These are phyloP conservation scores for Onychomys arenicola DNA, from an alignment of 2,797 vertebrate genomes.

Conservation along the genomic window DNA sequence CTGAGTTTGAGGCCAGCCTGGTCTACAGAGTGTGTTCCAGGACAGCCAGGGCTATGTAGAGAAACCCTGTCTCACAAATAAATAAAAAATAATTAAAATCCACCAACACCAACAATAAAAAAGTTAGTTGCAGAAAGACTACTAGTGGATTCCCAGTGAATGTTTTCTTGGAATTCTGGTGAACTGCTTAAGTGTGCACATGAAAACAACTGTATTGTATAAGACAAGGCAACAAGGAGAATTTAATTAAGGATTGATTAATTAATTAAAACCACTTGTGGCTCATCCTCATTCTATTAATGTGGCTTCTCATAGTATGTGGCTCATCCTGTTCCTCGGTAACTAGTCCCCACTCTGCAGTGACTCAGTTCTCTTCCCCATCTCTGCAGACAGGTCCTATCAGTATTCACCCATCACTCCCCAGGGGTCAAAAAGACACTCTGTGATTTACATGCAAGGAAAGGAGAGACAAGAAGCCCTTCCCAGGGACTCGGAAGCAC, in stretches of 20 bases:
- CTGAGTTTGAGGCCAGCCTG: background rate
- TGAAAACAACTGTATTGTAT: conserved; percentile 20
- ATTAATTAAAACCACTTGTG: background rate
- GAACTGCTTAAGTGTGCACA: conserved; percentile 4
- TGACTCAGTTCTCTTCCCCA: background rate
- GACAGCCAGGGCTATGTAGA: background rate
- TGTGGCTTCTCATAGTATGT: no score
- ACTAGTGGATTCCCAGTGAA: conserved; percentile 4
- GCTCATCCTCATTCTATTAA: background rate
- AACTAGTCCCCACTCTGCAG: background rate
- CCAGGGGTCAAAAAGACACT: background rate
- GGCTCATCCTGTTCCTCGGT: background rate
- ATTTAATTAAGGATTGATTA: background rate
- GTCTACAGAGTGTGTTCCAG: background rate
- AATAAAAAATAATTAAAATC: background rate
- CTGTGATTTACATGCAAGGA: conserved; percentile 55
- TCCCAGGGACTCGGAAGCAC: background rate
- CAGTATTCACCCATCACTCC: background rate
- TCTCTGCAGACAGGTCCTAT: background rate
- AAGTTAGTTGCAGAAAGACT: conserved; percentile 21
- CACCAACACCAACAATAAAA: background rate
- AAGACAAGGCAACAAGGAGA: background rate
- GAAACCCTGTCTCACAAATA: background rate
- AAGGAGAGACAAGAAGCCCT: background rate
- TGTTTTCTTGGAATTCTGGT: conserved; percentile 18